Evolutionary conservation across 2,113 vertebrate species (phyloP).

Genomic region (Hippoglossus stenolepis): DNA sequence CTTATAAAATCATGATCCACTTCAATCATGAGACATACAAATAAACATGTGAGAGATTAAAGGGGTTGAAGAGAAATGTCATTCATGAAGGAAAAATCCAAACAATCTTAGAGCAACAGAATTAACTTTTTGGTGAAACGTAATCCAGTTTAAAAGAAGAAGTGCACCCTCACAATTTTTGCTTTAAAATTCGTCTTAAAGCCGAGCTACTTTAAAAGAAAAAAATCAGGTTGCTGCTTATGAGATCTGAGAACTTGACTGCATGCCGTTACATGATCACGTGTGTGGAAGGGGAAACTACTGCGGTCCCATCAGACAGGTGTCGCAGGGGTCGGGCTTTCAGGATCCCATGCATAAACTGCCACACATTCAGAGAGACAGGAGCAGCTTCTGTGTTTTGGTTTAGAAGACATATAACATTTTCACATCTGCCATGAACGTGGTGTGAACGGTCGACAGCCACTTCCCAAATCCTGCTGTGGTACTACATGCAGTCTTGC

Average conservation of each 20-base stretch:
- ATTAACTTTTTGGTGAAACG: constrained; percentile 36
- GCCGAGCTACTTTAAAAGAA: neutral
- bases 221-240: neutral
- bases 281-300: neutral
- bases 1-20: no score
- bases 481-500: constrained; percentile 25
- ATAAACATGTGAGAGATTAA: no score
- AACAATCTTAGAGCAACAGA: constrained; percentile 7
- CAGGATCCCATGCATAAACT: constrained; percentile 53
- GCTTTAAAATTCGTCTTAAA: constrained; percentile 11
- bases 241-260: neutral
- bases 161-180: constrained; percentile 17
- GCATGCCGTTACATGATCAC: constrained; percentile 3
- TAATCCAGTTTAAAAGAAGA: constrained; percentile 14
- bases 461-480: constrained; percentile 7
- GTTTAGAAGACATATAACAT: constrained; percentile 15
- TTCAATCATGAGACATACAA: no score
- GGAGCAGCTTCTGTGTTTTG: constrained; percentile 57
- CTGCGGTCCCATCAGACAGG: constrained; percentile 7
- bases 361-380: constrained; percentile 48
- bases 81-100: neutral
- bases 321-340: constrained; percentile 36
- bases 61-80: no score
- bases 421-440: constrained; percentile 27
- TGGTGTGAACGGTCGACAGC: neutral